phyloP scores from a whole-genome alignment of 1,140 invertebrate species.

The Chionoecetes opilio region DNA sequence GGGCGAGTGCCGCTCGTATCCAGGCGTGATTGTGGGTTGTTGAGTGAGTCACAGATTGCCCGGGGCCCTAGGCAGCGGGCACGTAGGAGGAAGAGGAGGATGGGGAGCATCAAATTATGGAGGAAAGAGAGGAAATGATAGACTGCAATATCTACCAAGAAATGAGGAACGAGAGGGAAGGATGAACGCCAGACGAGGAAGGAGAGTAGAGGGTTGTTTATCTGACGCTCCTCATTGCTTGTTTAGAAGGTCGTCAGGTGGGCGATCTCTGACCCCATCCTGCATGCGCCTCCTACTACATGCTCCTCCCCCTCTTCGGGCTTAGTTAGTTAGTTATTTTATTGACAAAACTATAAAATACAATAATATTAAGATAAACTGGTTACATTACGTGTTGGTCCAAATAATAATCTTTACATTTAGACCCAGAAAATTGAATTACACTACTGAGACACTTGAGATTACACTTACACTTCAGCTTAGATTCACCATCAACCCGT shows the following conservation, averaged over 20 bases:
- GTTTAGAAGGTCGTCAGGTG: conserved; percentile 66
- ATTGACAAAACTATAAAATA: too few relatives aligned
- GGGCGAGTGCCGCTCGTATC: neutral
- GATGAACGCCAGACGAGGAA: conserved; percentile 11
- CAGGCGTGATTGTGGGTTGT: neutral
- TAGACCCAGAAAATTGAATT: too few relatives aligned
- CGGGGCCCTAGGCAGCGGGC: neutral
- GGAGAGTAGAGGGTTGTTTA: conserved; percentile 46
- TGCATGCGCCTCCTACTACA: conserved; percentile 3
- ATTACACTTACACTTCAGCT: neutral
- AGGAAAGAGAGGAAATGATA: conserved; percentile 39
- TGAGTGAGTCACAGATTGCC: conserved; percentile 4
- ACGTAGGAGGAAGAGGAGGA: neutral
- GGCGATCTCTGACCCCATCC: conserved; percentile 42
- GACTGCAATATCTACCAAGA: neutral
- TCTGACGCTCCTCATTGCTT: conserved; percentile 47
- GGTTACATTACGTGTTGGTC: too few relatives aligned
- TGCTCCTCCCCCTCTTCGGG: neutral
- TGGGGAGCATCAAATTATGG: neutral
- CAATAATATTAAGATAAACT: too few relatives aligned
- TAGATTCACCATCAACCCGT: too few relatives aligned
- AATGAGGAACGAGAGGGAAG: neutral
- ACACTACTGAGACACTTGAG: too few relatives aligned
- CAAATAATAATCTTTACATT: too few relatives aligned
- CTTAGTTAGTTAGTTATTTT: too few relatives aligned